Conservation (phyloP, 2,888 invertebrate species). For the Petrolisthes cinctipes region DNA sequence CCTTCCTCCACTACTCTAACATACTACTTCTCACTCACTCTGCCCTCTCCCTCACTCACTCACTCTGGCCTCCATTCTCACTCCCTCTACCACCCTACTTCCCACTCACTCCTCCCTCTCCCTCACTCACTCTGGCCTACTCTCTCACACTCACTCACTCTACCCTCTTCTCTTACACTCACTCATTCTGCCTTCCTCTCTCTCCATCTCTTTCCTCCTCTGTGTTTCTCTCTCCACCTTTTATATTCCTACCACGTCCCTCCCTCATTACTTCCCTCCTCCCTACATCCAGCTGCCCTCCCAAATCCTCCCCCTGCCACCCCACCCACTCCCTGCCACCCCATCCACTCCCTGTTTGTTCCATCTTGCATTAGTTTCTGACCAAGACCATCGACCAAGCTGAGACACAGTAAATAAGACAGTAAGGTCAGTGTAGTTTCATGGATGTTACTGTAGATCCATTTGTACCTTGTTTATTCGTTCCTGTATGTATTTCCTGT, state of each 20-base stretch:
- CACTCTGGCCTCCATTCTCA: background rate
- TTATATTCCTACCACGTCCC: background rate
- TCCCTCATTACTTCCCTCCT: background rate
- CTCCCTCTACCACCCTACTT: background rate
- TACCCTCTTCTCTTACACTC: background rate
- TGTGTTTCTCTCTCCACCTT: too few species aligned
- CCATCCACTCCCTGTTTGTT: background rate
- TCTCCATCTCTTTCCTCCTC: background rate
- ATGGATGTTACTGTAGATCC: too few species aligned
- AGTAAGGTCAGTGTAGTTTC: too few species aligned
- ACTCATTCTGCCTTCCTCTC: background rate
- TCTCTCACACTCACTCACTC: background rate
- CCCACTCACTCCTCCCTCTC: background rate
- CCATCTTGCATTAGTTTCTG: background rate
- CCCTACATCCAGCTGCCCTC: background rate
- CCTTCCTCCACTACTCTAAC: too few species aligned
- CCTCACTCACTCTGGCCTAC: background rate
- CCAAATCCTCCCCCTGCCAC: too few species aligned
- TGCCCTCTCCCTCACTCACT: background rate
- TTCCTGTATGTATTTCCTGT: too few species aligned
- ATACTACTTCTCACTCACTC: background rate
- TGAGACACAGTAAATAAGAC: background rate
- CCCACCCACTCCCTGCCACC: too few species aligned
- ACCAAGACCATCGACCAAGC: background rate
- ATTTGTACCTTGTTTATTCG: too few species aligned